These are phyloP conservation scores for Micromussa lordhowensis DNA, from an alignment of 92 coral and sea anemone species.

Conservation along the genomic window DNA sequence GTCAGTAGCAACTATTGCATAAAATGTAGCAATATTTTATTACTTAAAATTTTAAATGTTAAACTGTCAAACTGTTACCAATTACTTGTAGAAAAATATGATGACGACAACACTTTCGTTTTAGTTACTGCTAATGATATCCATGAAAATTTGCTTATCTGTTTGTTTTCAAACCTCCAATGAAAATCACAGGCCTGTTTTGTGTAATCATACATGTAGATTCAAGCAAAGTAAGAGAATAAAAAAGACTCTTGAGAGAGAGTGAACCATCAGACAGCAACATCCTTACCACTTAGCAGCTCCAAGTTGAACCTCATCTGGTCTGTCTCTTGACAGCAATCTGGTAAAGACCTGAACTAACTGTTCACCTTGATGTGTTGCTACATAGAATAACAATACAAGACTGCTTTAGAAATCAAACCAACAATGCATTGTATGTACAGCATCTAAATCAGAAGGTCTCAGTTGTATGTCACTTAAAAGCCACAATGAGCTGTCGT, in stretches of 20 bases:
- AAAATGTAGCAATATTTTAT: no score
- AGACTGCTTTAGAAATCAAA: neutral
- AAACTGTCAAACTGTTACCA: no score
- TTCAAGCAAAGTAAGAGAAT: neutral
- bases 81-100: no score
- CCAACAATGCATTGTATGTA: no score
- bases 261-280: neutral
- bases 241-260: neutral
- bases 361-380: slow-evolving; percentile 81
- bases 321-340: slow-evolving; percentile 88
- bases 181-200: neutral
- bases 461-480: no score
- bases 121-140: neutral
- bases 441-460: no score
- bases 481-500: no score
- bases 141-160: neutral
- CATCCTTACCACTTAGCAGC: slow-evolving; percentile 94
- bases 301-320: slow-evolving; percentile 90
- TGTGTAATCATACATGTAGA: neutral
- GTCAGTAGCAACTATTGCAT: no score
- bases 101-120: neutral
- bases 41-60: no score
- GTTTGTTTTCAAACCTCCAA: neutral
- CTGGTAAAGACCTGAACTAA: slow-evolving; percentile 74
- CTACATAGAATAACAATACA: slow-evolving; percentile 29